phyloP scores from a whole-genome alignment of 2,797 vertebrate species.

The Siniperca obscura region DNA sequence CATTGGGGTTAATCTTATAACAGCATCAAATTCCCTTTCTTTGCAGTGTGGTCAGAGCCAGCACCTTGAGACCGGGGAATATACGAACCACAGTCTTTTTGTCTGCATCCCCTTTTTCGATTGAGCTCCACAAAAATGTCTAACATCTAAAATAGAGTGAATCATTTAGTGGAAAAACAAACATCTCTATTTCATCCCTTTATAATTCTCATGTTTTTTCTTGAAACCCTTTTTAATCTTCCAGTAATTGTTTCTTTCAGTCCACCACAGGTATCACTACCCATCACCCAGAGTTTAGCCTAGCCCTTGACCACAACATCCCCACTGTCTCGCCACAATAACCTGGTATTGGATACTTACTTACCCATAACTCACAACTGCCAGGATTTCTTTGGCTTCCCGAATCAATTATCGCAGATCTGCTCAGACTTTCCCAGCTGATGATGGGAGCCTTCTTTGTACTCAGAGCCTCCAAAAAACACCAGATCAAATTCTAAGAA shows the following conservation, averaged over 20 bases:
- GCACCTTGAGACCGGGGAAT: slow-evolving; percentile 77
- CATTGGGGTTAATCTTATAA: slow-evolving; percentile 60
- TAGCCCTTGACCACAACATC: slow-evolving; percentile 79
- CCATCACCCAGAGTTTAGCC: slow-evolving; percentile 74
- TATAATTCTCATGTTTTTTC: slow-evolving; percentile 67
- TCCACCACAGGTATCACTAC: slow-evolving; percentile 73
- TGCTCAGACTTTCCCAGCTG: slow-evolving; percentile 72
- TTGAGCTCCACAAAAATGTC: slow-evolving; percentile 80
- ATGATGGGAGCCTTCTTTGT: slow-evolving; percentile 59
- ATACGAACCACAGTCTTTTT: slow-evolving; percentile 77
- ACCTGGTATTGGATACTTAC: slow-evolving; percentile 71
- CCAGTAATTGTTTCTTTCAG: slow-evolving; percentile 81
- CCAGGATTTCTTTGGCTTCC: slow-evolving; percentile 71
- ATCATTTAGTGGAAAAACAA: slow-evolving; percentile 80
- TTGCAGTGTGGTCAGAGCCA: slow-evolving; percentile 57
- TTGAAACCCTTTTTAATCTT: slow-evolving; percentile 77
- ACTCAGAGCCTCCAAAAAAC: slow-evolving; percentile 50
- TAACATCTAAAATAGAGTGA: slow-evolving; percentile 64
- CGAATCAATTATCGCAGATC: slow-evolving; percentile 74
- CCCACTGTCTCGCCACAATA: slow-evolving; percentile 82
- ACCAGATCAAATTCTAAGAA: slow-evolving; percentile 48
- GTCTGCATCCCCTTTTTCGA: slow-evolving; percentile 67
- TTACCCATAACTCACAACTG: slow-evolving; percentile 61
- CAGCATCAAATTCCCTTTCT: slow-evolving; percentile 56
- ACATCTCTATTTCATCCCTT: slow-evolving; percentile 78